A percentile compares a stretch with the other conserved stretches of the same genome.
Evolutionary conservation across 1,140 invertebrate genomes (phyloP).

Genomic region (Conus betulinus): DNA sequence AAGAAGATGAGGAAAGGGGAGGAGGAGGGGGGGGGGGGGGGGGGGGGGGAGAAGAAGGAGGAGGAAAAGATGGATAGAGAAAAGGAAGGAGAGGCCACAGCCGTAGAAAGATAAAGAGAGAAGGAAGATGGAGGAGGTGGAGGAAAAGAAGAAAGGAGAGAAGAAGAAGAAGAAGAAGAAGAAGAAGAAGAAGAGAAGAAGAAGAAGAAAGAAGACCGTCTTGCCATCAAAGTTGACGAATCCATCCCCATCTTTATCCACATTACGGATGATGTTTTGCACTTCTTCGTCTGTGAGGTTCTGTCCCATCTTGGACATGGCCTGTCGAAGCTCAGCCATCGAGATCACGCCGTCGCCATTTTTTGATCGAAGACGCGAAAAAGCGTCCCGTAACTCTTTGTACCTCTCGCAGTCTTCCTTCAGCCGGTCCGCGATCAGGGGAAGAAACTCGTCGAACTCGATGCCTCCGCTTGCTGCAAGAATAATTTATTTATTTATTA

Average conservation of each 20-base stretch:
- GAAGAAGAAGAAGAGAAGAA: background rate
- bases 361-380: slow-evolving; percentile 96
- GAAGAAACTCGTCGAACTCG: slow-evolving; percentile 57
- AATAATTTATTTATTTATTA: background rate
- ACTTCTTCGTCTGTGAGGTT: slow-evolving; percentile 91
- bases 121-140: background rate
- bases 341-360: slow-evolving; percentile 90
- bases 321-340: slow-evolving; percentile 71
- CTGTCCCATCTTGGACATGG: slow-evolving; percentile 95
- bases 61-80: background rate
- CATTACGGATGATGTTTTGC: slow-evolving; percentile 90
- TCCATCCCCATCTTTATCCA: slow-evolving; percentile 44
- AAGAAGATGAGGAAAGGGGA: too few species aligned
- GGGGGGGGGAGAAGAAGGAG: background rate
- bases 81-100: too few species aligned
- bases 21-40: too few species aligned
- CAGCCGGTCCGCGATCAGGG: slow-evolving; percentile 47
- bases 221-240: slow-evolving; percentile 51
- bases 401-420: slow-evolving; percentile 34
- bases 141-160: background rate
- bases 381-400: slow-evolving; percentile 94
- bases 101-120: too few species aligned
- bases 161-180: background rate
- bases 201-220: background rate
- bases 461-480: slow-evolving; percentile 56